These are phyloP conservation scores for Pollenia angustigena DNA, from an alignment of 2,888 invertebrate species.

Conservation along the genomic window DNA sequence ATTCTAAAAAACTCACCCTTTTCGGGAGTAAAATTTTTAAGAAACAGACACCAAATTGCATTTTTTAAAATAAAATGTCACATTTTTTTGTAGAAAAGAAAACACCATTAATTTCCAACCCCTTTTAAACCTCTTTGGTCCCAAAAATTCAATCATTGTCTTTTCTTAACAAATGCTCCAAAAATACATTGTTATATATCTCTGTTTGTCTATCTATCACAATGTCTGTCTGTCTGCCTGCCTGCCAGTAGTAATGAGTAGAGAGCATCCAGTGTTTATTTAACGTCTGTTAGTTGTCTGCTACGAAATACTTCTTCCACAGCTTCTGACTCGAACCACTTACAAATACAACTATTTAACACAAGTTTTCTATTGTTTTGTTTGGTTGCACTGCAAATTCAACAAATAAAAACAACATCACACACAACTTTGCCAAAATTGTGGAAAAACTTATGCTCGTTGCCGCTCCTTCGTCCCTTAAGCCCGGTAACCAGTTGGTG, in stretches of 20 bases:
- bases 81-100: too few relatives aligned
- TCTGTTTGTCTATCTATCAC: neutral
- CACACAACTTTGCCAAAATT: slow-evolving; percentile 13
- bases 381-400: slow-evolving; percentile 17
- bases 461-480: neutral
- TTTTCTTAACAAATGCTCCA: neutral
- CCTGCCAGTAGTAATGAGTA: neutral
- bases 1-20: too few relatives aligned
- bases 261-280: slow-evolving; percentile 45
- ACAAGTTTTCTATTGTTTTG: slow-evolving; percentile 28
- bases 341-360: slow-evolving; percentile 19
- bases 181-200: neutral
- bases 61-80: too few relatives aligned
- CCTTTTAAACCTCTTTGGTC: slow-evolving; percentile 16
- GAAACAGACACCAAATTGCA: too few relatives aligned
- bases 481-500: slow-evolving; percentile 26
- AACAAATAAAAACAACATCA: neutral
- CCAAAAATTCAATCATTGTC: slow-evolving; percentile 47
- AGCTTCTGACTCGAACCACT: neutral
- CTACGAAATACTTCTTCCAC: slow-evolving; percentile 32
- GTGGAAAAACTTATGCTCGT: neutral
- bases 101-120: too few relatives aligned
- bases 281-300: slow-evolving; percentile 61
- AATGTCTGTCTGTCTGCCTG: neutral
- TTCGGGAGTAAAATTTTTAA: too few relatives aligned